Evolutionary conservation across 2,797 vertebrate species (phyloP).

Genomic region (Emydoidea blandingii): DNA sequence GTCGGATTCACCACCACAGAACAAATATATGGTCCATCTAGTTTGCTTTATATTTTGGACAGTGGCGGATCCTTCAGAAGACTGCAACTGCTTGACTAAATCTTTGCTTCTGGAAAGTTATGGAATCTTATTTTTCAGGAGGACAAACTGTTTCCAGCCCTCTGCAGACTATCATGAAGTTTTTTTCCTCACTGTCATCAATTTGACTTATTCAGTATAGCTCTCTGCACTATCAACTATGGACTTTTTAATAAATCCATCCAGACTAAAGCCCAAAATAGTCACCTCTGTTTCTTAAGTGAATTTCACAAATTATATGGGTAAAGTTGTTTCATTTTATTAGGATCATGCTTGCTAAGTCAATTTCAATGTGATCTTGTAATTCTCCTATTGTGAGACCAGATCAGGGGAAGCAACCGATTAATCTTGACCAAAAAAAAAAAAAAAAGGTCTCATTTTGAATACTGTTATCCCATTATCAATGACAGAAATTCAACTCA

Average conservation of each 20-base stretch:
- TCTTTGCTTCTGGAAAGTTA: not conserved
- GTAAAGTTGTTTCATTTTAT: not conserved
- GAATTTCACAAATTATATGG: not conserved
- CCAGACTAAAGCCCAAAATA: conserved; percentile 28
- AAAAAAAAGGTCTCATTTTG: not conserved
- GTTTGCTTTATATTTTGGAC: not conserved
- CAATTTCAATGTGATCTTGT: not conserved
- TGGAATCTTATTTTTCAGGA: not conserved
- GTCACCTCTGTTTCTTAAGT: conserved; percentile 54
- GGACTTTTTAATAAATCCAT: not conserved
- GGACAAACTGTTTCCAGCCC: not conserved
- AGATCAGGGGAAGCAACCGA: conserved; percentile 64
- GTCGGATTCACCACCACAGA: not conserved
- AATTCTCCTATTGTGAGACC: not conserved
- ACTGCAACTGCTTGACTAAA: not conserved
- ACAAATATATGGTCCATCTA: not conserved
- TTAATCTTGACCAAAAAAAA: not conserved
- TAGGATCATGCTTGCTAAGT: conserved; percentile 48
- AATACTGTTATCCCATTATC: conserved; percentile 42
- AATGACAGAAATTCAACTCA: not conserved
- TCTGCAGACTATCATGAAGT: not conserved
- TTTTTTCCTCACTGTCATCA: not conserved
- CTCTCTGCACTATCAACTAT: not conserved
- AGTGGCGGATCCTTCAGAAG: not conserved
- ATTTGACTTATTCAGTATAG: not conserved